These are phyloP conservation scores for Punctoribates punctum DNA, from an alignment of 2,888 invertebrate genomes.

Conservation along the genomic window DNA sequence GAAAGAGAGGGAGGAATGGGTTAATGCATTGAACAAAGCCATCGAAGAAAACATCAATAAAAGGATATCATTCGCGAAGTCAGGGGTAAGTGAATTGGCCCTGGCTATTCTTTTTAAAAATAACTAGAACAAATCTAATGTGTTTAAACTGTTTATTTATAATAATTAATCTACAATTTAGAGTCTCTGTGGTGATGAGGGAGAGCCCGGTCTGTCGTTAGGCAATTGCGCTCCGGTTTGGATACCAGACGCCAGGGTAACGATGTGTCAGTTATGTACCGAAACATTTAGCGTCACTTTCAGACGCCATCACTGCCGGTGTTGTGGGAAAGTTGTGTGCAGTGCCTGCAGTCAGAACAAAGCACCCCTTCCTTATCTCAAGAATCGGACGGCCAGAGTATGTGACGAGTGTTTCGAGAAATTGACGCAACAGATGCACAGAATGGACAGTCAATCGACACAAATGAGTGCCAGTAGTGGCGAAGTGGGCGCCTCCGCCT, in stretches of 20 bases:
- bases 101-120: too few relatives aligned
- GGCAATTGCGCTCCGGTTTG: conserved; percentile 59
- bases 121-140: too few relatives aligned
- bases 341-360: conserved; percentile 61
- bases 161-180: too few relatives aligned
- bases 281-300: conserved; percentile 63
- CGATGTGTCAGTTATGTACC: conserved; percentile 65
- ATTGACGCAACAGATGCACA: conserved; percentile 27
- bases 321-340: conserved; percentile 66
- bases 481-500: neutral
- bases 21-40: conserved; percentile 56
- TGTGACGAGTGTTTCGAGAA: conserved; percentile 59
- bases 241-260: conserved; percentile 61
- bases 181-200: too few relatives aligned
- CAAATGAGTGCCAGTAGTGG: neutral
- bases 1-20: conserved; percentile 59
- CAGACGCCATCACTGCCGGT: conserved; percentile 65
- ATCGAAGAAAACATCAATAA: conserved; percentile 57
- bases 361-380: conserved; percentile 59
- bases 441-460: neutral
- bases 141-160: too few relatives aligned
- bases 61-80: conserved; percentile 54
- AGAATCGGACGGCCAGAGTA: conserved; percentile 57
- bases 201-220: too few relatives aligned
- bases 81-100: neutral